Conservation (phyloP, 2,797 vertebrate genomes). For the Dromococcyx pavoninus region DNA sequence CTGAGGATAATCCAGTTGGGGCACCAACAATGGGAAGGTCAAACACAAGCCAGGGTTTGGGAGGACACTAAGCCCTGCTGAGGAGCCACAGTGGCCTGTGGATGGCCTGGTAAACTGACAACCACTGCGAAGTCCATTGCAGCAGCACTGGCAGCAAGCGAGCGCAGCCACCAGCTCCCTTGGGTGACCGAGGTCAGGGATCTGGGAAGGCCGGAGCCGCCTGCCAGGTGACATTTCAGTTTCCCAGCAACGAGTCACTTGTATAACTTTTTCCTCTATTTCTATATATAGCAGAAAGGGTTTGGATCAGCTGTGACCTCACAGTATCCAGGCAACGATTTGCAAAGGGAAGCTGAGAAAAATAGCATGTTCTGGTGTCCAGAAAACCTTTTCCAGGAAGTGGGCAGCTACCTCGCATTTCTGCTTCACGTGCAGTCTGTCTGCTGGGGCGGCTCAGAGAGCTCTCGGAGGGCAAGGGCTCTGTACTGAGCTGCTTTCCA, state of each 20-base stretch:
- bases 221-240: background rate
- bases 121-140: background rate
- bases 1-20: fast-evolving
- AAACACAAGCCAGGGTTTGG: background rate
- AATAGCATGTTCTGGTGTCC: background rate
- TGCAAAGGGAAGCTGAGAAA: background rate
- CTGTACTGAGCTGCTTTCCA: too few relatives aligned
- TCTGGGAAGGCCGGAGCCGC: fast-evolving
- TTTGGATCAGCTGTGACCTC: constrained; percentile 20
- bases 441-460: fast-evolving
- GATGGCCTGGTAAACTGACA: background rate
- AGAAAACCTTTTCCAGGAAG: background rate
- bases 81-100: background rate
- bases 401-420: background rate
- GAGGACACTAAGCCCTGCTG: background rate
- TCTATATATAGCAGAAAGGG: constrained; percentile 39
- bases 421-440: too few relatives aligned
- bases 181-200: background rate
- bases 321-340: constrained; percentile 28
- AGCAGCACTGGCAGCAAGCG: fast-evolving
- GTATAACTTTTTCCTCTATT: background rate
- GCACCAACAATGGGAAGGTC: background rate
- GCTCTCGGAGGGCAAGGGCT: background rate
- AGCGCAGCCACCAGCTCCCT: fast-evolving
- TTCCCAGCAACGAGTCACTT: constrained; percentile 3